Evolutionary conservation across 2,888 invertebrate species (phyloP), one percentile per base, ranked within the genome.

Genomic region (Dynastes hyllus): DNA sequence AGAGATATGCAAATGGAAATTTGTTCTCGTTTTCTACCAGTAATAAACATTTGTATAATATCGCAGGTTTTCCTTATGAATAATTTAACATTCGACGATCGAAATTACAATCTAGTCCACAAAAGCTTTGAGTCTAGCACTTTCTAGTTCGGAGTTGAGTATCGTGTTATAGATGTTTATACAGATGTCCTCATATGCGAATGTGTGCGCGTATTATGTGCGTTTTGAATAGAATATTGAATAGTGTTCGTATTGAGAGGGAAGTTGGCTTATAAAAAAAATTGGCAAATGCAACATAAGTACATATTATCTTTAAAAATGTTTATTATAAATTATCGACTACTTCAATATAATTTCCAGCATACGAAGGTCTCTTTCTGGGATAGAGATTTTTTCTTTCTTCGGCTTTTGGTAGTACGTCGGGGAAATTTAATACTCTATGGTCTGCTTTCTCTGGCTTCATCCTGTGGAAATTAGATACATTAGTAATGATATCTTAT

Each of bases 11-110:
- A 71, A 80, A 80, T 76, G 78, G 55, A 63, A 73, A 63, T 50
- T 65, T 71, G 78, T 76, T 78, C 80, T 79, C 79, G 75, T 80
- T 80, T 80, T 80, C 80, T 80, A 75, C 70, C 22, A 40, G 79
- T 75, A 76, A 79, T 76, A 77, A 79, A 79, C 37, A 29, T 79
- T 76, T 58, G 79, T 79, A 63, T 79, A 71, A 79, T 79, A 79
- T 76, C 65, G 69, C 63, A 16, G 50, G 79, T 63, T 76, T 69
- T 76, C 16, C 79, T 77, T 37, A 70, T 79, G 79, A 79, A 79
- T 79, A 79, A 79, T 79, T 79, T 63, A 79, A 70, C 70, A 61
- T 55, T 75, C 66, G 55, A 66, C 61, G 61, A 61, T 61, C 45
- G 61, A 75, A 75, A 75, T 75, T 75, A 73, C 58, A 61, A 73